phyloP scores from a whole-genome alignment of 2,797 vertebrate genomes.

The Cichlasoma orientale region DNA sequence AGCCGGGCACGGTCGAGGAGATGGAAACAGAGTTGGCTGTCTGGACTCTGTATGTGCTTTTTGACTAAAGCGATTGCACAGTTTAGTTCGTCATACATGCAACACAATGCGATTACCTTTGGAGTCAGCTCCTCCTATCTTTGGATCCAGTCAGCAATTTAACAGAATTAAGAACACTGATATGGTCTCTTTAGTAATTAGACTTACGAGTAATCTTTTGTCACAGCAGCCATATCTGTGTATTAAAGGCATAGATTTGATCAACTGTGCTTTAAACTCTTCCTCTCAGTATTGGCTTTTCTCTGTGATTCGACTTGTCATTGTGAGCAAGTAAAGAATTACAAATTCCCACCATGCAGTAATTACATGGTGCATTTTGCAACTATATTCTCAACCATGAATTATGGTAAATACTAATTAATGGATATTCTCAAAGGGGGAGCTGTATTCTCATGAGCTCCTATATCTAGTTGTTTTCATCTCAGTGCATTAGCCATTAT shows the following conservation, averaged over 20 bases:
- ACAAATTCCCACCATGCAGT: conserved; percentile 1
- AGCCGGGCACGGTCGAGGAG: neutral
- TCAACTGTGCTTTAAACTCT: conserved; percentile 32
- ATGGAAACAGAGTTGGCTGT: neutral
- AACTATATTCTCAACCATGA: neutral
- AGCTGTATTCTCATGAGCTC: neutral
- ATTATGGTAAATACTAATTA: conserved; percentile 11
- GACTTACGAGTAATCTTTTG: conserved; percentile 19
- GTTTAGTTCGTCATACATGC: neutral
- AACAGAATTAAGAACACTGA: conserved; percentile 24
- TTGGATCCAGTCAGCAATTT: conserved; percentile 28
- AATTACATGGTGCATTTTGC: conserved; percentile 1
- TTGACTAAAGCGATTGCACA: neutral
- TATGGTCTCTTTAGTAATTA: conserved; percentile 33
- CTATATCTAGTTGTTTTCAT: conserved; percentile 14
- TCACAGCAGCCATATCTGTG: conserved; percentile 27
- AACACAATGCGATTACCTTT: neutral
- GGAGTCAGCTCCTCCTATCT: conserved; percentile 19
- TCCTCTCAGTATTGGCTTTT: neutral
- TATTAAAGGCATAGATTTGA: conserved; percentile 34
- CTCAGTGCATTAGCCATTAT: conserved; percentile 8
- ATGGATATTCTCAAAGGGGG: neutral
- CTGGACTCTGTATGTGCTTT: neutral
- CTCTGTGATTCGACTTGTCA: neutral
- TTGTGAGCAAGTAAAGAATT: neutral